Conservation (phyloP, 2,113 vertebrate genomes). For the Anhinga anhinga region DNA sequence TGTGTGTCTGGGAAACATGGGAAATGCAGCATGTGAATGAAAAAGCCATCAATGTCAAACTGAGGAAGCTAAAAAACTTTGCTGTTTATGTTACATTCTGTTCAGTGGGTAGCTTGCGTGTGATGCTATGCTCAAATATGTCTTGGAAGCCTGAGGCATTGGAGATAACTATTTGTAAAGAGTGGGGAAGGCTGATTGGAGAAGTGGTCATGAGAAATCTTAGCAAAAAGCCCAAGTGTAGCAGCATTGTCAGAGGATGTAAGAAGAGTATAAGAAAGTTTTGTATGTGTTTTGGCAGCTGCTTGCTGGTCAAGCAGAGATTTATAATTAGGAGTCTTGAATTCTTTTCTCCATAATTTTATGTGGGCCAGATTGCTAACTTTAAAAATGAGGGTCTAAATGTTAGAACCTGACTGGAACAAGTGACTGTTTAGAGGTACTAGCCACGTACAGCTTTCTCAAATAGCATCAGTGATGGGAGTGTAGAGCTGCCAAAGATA, state of each 20-base stretch:
- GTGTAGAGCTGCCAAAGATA: background rate
- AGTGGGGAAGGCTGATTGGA: accelerated
- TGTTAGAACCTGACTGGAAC: background rate
- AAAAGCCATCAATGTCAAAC: background rate
- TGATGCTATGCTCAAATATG: background rate
- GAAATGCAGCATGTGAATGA: background rate
- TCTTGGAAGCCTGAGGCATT: background rate
- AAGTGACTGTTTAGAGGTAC: background rate
- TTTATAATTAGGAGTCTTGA: background rate
- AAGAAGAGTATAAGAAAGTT: background rate
- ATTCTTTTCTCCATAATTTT: background rate
- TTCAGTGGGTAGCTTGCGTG: background rate
- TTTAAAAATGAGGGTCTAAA: background rate
- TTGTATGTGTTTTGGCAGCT: background rate
- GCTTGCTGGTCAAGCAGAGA: background rate
- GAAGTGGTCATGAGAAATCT: background rate
- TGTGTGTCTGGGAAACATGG: background rate
- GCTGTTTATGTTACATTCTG: background rate
- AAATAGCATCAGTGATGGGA: background rate
- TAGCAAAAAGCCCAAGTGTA: background rate
- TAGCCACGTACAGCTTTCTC: background rate
- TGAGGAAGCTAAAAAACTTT: background rate
- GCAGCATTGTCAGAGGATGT: background rate
- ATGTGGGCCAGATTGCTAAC: background rate
- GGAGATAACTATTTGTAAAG: background rate